Conservation (phyloP, 2,888 invertebrate genomes). For the Pediacus dermestoides region DNA sequence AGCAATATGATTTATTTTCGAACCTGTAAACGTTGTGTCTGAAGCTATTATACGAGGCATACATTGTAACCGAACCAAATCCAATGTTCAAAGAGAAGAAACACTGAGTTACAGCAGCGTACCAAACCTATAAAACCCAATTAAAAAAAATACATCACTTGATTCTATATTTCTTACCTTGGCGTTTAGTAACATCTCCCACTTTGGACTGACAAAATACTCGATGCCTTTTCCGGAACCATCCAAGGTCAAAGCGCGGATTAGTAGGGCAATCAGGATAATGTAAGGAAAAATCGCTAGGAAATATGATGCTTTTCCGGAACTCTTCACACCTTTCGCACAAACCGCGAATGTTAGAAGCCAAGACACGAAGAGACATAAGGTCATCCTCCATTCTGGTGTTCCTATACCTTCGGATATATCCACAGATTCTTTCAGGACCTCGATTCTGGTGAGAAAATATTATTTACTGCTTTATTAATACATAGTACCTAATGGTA, state of each 20-base stretch:
- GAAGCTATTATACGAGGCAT: slow-evolving; percentile 72
- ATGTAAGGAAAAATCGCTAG: slow-evolving; percentile 81
- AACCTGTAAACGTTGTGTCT: slow-evolving; percentile 56
- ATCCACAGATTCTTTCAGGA: slow-evolving; percentile 51
- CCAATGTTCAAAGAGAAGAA: slow-evolving; percentile 76
- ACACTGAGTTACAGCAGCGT: slow-evolving; percentile 72
- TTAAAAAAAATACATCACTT: neutral
- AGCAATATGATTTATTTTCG: neutral
- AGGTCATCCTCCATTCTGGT: slow-evolving; percentile 66
- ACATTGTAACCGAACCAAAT: slow-evolving; percentile 74
- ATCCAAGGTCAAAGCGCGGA: slow-evolving; percentile 61
- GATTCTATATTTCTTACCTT: slow-evolving; percentile 51
- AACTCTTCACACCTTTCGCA: slow-evolving; percentile 69
- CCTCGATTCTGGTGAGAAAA: slow-evolving; percentile 49
- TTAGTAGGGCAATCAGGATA: slow-evolving; percentile 68
- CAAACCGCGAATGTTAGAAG: slow-evolving; percentile 64
- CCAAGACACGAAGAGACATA: slow-evolving; percentile 68
- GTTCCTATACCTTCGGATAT: slow-evolving; percentile 49
- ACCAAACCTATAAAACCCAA: slow-evolving; percentile 41
- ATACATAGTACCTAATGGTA: neutral
- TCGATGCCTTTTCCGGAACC: slow-evolving; percentile 72
- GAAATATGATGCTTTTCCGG: slow-evolving; percentile 82
- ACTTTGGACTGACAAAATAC: slow-evolving; percentile 76
- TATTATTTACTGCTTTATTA: neutral
- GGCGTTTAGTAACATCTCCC: slow-evolving; percentile 67